A percentile compares a stretch with the other conserved stretches of the same genome.
phyloP scores from a whole-genome alignment of 2,888 invertebrate species.

The Molanna angustata region DNA sequence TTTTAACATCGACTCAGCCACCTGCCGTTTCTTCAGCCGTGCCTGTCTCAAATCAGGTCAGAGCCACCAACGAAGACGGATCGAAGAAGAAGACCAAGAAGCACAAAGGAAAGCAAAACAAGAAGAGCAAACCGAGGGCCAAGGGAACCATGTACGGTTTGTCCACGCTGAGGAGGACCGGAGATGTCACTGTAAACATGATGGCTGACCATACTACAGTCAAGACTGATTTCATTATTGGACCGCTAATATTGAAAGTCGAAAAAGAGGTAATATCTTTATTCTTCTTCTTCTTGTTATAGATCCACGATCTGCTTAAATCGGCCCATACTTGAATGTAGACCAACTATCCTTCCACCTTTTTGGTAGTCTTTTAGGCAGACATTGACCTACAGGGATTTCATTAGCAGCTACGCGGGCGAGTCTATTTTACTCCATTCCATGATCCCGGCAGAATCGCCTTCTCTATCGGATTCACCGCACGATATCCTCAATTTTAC shows the following conservation, averaged over 20 bases:
- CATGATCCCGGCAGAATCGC: no score
- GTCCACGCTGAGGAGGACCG: constrained; percentile 73
- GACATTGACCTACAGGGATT: no score
- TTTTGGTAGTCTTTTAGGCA: no score
- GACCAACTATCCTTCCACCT: no score
- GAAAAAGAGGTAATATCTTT: constrained; percentile 62
- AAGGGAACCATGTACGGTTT: constrained; percentile 79
- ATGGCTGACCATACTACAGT: constrained; percentile 79
- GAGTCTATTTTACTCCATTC: no score
- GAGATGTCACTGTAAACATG: constrained; percentile 78
- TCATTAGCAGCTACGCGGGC: no score
- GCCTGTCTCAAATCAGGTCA: constrained; percentile 39
- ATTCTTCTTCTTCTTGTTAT: no score
- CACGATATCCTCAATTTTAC: no score
- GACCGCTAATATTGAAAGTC: constrained; percentile 75
- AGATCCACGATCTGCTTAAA: no score
- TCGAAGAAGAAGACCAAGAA: constrained; percentile 45
- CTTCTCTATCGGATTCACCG: no score
- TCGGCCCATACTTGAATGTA: no score
- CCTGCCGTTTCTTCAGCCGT: constrained; percentile 40
- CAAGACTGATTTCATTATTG: constrained; percentile 76
- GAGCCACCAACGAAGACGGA: constrained; percentile 38
- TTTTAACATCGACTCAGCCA: constrained; percentile 37
- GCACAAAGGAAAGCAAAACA: constrained; percentile 38
- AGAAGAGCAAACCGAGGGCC: constrained; percentile 61